Evolutionary conservation across 2,888 invertebrate genomes (phyloP).

Genomic region (Lasioglossum marginatum): DNA sequence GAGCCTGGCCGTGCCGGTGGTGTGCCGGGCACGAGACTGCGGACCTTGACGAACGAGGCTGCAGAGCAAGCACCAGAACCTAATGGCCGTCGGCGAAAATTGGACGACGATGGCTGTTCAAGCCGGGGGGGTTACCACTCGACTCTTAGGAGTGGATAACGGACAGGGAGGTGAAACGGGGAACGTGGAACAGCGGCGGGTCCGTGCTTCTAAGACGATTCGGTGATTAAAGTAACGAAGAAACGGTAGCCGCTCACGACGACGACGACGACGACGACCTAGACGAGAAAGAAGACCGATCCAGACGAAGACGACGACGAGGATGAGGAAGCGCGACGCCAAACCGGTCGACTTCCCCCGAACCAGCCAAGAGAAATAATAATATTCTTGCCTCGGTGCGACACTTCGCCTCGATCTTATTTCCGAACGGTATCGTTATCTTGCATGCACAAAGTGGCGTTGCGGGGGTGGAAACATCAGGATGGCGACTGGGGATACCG

Average conservation of each 20-base stretch:
- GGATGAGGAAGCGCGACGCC: background rate
- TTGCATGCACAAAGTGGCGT: background rate
- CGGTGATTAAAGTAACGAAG: conserved; percentile 66
- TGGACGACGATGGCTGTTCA: conserved; percentile 67
- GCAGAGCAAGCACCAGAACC: conserved; percentile 63
- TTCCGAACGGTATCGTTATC: conserved; percentile 5
- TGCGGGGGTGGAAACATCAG: background rate
- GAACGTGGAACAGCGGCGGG: conserved; percentile 6
- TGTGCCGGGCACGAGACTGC: conserved; percentile 42
- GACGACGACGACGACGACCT: conserved; percentile 4
- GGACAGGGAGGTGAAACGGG: background rate
- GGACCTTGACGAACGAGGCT: conserved; percentile 65
- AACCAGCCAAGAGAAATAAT: conserved; percentile 16
- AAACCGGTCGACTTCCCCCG: background rate
- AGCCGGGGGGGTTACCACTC: conserved; percentile 38
- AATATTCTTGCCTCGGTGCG: conserved; percentile 9
- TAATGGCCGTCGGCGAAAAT: conserved; percentile 71
- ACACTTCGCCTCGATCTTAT: background rate
- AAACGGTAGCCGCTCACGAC: conserved; percentile 40
- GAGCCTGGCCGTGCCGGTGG: background rate
- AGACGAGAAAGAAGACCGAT: background rate
- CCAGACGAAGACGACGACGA: conserved; percentile 17
- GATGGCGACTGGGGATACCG: background rate
- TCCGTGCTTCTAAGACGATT: conserved; percentile 58
- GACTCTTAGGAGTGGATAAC: conserved; percentile 29